Evolutionary conservation across 2,888 invertebrate genomes (phyloP).

Genomic region (Drosophila mettleri): DNA sequence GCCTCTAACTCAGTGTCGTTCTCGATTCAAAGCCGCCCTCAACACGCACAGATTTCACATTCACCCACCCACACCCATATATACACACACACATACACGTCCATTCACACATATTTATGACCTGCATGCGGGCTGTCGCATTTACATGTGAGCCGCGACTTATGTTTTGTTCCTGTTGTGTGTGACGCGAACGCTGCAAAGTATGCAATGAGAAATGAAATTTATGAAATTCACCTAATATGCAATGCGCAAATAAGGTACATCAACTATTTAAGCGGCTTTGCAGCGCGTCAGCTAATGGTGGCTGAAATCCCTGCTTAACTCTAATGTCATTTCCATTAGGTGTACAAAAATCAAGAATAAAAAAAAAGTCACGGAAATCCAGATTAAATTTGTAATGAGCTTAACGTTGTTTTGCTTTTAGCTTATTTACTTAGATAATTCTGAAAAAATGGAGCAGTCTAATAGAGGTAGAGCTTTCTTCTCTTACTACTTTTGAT

Average conservation of each 20-base stretch:
- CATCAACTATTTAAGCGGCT: constrained; percentile 49
- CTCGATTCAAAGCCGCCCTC: constrained; percentile 46
- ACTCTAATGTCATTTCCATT: neutral
- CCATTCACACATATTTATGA: constrained; percentile 17
- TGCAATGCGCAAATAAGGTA: constrained; percentile 41
- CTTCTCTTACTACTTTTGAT: neutral
- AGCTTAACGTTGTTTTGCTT: constrained; percentile 29
- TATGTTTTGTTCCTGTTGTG: constrained; percentile 38
- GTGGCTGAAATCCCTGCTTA: fast-evolving
- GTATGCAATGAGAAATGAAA: constrained; percentile 58
- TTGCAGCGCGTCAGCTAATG: neutral
- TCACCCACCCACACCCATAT: constrained; percentile 6
- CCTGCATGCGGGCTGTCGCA: constrained; percentile 63
- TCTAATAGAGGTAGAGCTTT: constrained; percentile 48
- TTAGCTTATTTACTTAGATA: constrained; percentile 61
- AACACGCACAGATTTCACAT: constrained; percentile 69
- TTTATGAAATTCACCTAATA: constrained; percentile 61
- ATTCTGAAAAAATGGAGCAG: constrained; percentile 44
- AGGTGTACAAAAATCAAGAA: neutral
- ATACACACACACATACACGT: constrained; percentile 4
- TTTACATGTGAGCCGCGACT: constrained; percentile 63
- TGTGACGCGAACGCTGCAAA: constrained; percentile 31
- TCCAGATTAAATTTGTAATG: constrained; percentile 19
- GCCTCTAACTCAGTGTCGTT: constrained; percentile 36
- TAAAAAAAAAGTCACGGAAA: neutral